Conservation (phyloP, 2,113 vertebrate species). For the Ceyx margarethae region DNA sequence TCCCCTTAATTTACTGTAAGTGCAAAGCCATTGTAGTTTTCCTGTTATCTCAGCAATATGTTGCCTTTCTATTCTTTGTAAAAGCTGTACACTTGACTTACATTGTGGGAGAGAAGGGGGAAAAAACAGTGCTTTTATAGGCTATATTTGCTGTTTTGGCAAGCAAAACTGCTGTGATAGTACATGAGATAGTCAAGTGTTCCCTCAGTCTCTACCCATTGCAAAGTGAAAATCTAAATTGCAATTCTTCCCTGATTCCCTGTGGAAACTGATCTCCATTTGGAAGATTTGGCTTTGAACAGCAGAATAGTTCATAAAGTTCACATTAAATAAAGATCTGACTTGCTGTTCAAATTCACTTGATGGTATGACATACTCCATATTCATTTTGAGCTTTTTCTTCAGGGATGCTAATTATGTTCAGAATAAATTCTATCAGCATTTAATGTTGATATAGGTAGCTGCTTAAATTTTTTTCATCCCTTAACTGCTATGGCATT, state of each 20-base stretch:
- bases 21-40: constrained; percentile 18
- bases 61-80: neutral
- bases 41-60: constrained; percentile 16
- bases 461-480: neutral
- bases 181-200: neutral
- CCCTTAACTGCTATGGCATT: neutral
- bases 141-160: neutral
- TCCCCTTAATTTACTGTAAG: neutral
- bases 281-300: neutral
- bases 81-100: constrained; percentile 13
- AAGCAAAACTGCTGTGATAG: neutral
- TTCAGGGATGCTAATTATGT: neutral
- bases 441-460: neutral
- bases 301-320: neutral
- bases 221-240: neutral
- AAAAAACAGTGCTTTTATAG: neutral
- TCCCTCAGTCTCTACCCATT: neutral
- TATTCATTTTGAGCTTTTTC: constrained; percentile 1
- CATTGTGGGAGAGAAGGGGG: neutral
- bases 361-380: neutral
- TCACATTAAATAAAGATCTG: neutral
- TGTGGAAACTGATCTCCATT: neutral
- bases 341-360: neutral
- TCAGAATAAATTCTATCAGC: neutral
- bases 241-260: neutral